Conservation (phyloP, 2,797 vertebrate species). For the Thunnus albacares region DNA sequence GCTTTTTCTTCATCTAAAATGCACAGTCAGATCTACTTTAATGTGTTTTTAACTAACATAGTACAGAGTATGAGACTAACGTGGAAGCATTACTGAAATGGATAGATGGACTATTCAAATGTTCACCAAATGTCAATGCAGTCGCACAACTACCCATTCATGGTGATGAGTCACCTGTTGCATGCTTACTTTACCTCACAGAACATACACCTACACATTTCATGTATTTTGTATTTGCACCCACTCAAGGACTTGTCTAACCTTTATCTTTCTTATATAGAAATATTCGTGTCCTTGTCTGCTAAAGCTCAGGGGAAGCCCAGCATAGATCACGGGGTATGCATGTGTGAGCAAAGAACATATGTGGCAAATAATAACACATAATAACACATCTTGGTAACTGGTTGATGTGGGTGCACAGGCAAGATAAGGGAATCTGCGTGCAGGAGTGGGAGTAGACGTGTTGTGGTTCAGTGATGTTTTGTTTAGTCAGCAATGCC, state of each 20-base stretch:
- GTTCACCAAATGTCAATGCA: background rate
- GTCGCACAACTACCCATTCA: background rate
- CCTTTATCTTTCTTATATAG: constrained; percentile 32
- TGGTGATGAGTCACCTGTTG: background rate
- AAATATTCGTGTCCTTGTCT: constrained; percentile 6
- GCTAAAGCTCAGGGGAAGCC: constrained; percentile 9
- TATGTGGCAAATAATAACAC: constrained; percentile 20
- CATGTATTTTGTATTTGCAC: constrained; percentile 19
- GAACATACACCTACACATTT: background rate
- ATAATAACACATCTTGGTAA: constrained; percentile 28
- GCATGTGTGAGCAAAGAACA: constrained; percentile 15
- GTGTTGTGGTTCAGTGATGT: constrained; percentile 34
- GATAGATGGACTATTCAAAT: constrained; percentile 2
- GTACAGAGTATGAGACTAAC: background rate
- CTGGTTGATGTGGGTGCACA: constrained; percentile 45
- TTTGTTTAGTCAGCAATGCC: constrained; percentile 70
- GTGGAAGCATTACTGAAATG: background rate
- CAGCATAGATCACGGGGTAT: constrained; percentile 15
- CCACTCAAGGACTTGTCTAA: constrained; percentile 7
- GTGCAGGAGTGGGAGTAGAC: constrained; percentile 54
- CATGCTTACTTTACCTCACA: background rate
- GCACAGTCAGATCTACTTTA: background rate
- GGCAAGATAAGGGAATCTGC: constrained; percentile 45
- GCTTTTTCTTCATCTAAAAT: background rate
- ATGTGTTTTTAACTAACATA: background rate